Evolutionary conservation across 2,797 vertebrate species (phyloP).

Genomic region (Hipposideros larvatus): DNA sequence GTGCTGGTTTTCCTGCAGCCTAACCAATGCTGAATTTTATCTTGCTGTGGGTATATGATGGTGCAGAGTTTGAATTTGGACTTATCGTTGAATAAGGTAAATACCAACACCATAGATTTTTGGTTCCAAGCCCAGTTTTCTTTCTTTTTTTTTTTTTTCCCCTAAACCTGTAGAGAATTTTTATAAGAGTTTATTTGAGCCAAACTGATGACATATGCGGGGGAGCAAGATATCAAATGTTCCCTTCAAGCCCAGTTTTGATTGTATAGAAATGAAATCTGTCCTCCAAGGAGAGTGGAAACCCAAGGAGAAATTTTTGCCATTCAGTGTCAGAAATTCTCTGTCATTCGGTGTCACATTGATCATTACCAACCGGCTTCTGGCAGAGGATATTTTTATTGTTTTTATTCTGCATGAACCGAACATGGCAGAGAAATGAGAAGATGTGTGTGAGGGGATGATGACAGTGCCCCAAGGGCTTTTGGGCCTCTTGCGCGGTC

Average conservation of each 20-base stretch:
- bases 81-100: background rate
- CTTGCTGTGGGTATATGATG: background rate
- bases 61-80: background rate
- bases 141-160: too few species aligned
- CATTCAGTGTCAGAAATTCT: background rate
- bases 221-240: too few species aligned
- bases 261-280: constrained; percentile 29
- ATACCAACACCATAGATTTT: background rate
- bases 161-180: too few species aligned
- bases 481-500: background rate
- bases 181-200: too few species aligned
- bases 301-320: constrained; percentile 11
- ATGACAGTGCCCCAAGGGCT: background rate
- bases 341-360: background rate
- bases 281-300: constrained; percentile 17
- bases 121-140: background rate
- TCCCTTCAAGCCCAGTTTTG: background rate
- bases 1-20: background rate
- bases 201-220: too few species aligned
- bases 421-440: background rate
- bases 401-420: background rate
- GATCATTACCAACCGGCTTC: background rate
- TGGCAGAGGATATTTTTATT: background rate
- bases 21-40: background rate
- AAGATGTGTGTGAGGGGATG: fast-evolving